Percentiles rank a stretch among this genome's conserved stretches.
Conservation (phyloP, 2,888 invertebrate genomes). For the Drosophila nr. medialis region DNA sequence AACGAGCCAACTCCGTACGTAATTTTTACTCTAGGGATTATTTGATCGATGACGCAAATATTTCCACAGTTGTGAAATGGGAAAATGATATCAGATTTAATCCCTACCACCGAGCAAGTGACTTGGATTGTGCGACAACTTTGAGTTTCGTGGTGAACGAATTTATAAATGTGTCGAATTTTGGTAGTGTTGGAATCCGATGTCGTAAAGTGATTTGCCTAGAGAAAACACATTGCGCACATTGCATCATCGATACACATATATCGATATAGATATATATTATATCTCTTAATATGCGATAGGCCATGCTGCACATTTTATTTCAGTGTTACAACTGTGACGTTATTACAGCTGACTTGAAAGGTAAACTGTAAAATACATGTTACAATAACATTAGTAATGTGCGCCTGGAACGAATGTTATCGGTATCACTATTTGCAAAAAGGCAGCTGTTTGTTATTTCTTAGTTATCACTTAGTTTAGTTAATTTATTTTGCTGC, state of each 20-base stretch:
- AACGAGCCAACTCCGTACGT: slow-evolving; percentile 3
- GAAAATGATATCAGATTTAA: not conserved
- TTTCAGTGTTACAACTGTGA: not conserved
- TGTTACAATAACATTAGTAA: not conserved
- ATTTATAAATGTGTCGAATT: slow-evolving; percentile 1
- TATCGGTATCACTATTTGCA: slow-evolving; percentile 17
- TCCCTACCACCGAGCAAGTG: not conserved
- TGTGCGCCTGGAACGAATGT: no score
- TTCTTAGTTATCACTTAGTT: no score
- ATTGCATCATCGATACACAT: not conserved
- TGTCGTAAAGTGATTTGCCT: not conserved
- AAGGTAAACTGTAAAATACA: not conserved
- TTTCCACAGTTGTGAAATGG: not conserved
- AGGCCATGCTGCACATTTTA: not conserved
- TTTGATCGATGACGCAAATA: not conserved
- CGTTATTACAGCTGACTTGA: not conserved
- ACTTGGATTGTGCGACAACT: not conserved
- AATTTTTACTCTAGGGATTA: not conserved
- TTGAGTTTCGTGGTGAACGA: not conserved
- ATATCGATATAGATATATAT: not conserved
- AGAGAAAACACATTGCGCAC: slow-evolving; percentile 1
- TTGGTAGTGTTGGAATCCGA: not conserved
- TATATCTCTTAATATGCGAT: not conserved
- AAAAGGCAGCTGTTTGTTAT: slow-evolving; percentile 21
- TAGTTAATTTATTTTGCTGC: not conserved